Evolutionary conservation across 2,113 vertebrate species (phyloP).

Genomic region (Mungos mungo): DNA sequence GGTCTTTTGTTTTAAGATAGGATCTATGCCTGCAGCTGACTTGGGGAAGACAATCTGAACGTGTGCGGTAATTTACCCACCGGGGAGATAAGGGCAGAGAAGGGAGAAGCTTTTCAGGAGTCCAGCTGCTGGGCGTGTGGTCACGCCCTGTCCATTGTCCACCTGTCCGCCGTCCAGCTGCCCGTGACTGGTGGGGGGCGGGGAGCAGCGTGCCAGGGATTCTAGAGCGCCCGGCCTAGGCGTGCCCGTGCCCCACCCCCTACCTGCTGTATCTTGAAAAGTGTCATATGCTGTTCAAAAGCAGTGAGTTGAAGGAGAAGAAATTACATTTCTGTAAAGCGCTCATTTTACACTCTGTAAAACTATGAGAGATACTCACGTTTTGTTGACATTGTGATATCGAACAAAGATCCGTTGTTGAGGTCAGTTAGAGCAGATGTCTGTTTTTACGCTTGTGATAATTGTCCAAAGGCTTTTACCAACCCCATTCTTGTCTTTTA

Average conservation of each 20-base stretch:
- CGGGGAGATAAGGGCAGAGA: background rate
- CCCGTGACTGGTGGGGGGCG: background rate
- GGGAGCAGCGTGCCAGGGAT: background rate
- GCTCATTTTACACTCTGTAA: background rate
- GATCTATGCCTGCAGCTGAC: background rate
- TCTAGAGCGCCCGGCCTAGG: background rate
- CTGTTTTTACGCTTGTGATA: background rate
- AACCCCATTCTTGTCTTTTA: background rate
- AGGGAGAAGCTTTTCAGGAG: background rate
- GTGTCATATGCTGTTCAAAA: background rate
- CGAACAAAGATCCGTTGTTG: background rate
- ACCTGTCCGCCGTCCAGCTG: background rate
- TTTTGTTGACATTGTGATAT: background rate
- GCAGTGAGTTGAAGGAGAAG: background rate
- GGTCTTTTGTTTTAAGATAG: background rate
- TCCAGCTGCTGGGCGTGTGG: background rate
- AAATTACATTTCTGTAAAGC: background rate
- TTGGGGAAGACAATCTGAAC: background rate
- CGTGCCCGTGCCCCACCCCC: background rate
- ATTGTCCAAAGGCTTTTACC: background rate
- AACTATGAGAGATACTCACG: background rate
- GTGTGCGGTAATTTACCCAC: background rate
- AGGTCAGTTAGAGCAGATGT: background rate
- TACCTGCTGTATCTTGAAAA: background rate
- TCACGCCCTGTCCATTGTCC: background rate